Percentiles rank a stretch among this genome's conserved stretches.
Evolutionary conservation across 2,113 vertebrate species (phyloP).

Genomic region (Cichladusa arquata): DNA sequence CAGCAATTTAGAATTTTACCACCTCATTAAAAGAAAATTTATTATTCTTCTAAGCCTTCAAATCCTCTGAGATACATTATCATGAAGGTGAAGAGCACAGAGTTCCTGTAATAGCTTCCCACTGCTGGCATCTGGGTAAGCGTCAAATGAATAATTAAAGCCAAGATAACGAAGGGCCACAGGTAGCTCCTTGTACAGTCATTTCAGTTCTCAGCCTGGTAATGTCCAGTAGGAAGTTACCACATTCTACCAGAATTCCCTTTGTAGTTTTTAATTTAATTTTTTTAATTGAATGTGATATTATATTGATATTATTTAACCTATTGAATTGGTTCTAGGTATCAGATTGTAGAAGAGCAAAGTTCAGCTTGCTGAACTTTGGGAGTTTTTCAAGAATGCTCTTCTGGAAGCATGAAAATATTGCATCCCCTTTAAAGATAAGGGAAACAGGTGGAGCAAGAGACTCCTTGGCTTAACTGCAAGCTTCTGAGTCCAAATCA

Average conservation of each 20-base stretch:
- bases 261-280: neutral
- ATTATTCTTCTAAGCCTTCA: constrained; percentile 1
- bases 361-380: neutral
- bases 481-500: neutral
- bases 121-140: neutral
- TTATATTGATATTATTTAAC: neutral
- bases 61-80: neutral
- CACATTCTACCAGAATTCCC: neutral
- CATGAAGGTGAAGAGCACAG: neutral
- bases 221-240: neutral
- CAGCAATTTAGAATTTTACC: neutral
- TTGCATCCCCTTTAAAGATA: neutral
- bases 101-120: neutral
- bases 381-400: neutral
- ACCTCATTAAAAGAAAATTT: neutral
- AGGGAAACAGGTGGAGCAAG: neutral
- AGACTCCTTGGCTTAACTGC: neutral
- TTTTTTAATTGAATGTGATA: neutral
- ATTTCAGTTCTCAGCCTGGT: neutral
- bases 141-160: constrained; percentile 17
- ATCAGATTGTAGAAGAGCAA: neutral
- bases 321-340: neutral
- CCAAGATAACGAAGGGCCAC: neutral
- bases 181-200: neutral
- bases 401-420: neutral